phyloP scores from a whole-genome alignment of 2,113 vertebrate species.

The Gnathochromis pfefferi region DNA sequence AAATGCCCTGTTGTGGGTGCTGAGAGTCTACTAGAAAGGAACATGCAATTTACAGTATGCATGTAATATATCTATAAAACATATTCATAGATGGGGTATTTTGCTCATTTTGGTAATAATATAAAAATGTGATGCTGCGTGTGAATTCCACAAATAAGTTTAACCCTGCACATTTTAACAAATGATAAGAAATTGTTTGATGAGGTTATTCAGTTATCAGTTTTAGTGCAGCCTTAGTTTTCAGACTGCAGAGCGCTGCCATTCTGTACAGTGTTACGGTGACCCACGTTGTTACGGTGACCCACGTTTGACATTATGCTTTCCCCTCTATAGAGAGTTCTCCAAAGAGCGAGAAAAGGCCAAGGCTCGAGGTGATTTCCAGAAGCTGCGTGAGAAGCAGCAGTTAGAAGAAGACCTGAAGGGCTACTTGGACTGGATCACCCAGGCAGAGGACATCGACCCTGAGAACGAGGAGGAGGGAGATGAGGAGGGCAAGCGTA shows the following conservation, averaged over 20 bases:
- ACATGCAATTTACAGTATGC: neutral
- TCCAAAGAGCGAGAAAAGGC: constrained; percentile 98
- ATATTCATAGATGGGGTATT: neutral
- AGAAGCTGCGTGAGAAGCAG: constrained; percentile 95
- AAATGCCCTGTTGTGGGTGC: neutral
- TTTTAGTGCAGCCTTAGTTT: neutral
- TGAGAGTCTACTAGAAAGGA: neutral
- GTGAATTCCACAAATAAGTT: neutral
- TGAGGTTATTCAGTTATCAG: neutral
- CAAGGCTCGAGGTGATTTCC: constrained; percentile 94
- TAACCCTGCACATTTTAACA: neutral
- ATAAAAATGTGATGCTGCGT: neutral
- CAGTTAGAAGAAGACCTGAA: constrained; percentile 95
- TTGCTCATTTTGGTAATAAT: neutral
- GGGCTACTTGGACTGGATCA: constrained; percentile 98
- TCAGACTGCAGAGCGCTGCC: neutral
- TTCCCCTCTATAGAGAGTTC: constrained; percentile 80
- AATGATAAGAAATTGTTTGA: neutral
- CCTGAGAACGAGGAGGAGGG: constrained; percentile 91
- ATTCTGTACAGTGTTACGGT: neutral
- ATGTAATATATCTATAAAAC: neutral
- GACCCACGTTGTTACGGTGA: neutral
- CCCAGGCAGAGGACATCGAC: constrained; percentile 96
- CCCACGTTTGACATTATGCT: neutral
- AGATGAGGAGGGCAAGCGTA: constrained; percentile 87